Base-by-base conservation (phyloP, 2,113 vertebrate species). In the Gavialis gangeticus region DNA sequence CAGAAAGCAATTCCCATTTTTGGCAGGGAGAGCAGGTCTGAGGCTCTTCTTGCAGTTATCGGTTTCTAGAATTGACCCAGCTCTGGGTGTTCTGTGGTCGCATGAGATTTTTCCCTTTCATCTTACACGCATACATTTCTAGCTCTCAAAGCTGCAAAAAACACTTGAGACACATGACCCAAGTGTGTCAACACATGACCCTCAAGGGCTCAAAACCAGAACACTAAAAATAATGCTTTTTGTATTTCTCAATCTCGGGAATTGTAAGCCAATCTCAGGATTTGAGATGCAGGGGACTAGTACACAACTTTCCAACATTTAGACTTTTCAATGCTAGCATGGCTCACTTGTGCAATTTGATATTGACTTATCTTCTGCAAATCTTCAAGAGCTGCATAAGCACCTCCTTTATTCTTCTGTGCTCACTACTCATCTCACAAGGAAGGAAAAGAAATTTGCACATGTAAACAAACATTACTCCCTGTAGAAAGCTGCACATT, bases 1-100 rank as follows among this genome's bases (percentile, higher is more conserved):
- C 46, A 46, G 46, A 46, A 46, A 46, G 46, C 46, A 46, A 46
- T 15, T 1, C 0, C 17, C 54, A 3, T 56, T 84, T 59, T 6
- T 79, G 11, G 1, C 21, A 82, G 24, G 18, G 12, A 82, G 15
- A 89, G 30, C 24, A 85, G 71, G 56, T 5, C 21, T 24, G 54
- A 90, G 75, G 66, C 67, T 10, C 59, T 55, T 2, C 2, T 8
- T 16, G 55, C 18, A 71, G 10, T 11, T 58, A 27, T 9, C 46
- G 73, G 13, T 15, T 58, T 82, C 63, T 64, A 85, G 30, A 80
- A 28, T 8, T n/a, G 85, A 6, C 28, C 78, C 87, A 46, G 46
- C 22, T 83, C 28, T 17, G 5, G 57, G 12, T 3, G 12, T 69
- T 62, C 57, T 57, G 18, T 11, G 82, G 46, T 15, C 8, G 34